Evolutionary conservation across 2,797 vertebrate genomes (phyloP).

Genomic region (Vultur gryphus): DNA sequence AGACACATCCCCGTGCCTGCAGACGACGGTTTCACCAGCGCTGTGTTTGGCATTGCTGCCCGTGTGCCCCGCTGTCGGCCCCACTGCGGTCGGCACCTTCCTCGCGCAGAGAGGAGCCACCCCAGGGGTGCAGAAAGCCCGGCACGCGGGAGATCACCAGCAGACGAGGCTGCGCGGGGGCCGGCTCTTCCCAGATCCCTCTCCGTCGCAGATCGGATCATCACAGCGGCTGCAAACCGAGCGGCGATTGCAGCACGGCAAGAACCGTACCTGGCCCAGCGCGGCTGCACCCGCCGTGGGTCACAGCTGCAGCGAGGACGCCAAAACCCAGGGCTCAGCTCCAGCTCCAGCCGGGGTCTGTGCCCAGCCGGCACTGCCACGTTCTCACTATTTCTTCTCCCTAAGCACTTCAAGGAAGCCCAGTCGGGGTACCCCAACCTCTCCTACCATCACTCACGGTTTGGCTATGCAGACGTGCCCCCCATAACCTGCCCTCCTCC

Average conservation of each 20-base stretch:
- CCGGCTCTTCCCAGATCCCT: background rate
- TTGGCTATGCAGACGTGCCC: background rate
- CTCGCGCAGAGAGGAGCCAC: accelerated
- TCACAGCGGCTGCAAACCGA: accelerated
- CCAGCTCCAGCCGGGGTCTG: background rate
- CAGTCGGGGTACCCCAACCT: background rate
- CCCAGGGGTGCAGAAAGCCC: background rate
- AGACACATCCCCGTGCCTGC: background rate
- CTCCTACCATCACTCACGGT: accelerated
- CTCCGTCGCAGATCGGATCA: accelerated
- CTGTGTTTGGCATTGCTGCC: background rate
- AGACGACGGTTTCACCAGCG: accelerated
- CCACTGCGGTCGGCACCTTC: accelerated
- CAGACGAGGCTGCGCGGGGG: accelerated
- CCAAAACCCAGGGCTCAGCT: background rate
- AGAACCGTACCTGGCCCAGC: background rate
- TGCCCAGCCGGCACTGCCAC: background rate
- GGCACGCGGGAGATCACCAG: background rate
- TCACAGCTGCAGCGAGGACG: background rate
- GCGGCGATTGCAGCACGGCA: background rate
- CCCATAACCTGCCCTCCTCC: background rate
- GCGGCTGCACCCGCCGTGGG: accelerated
- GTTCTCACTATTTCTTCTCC: background rate
- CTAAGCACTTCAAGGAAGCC: background rate
- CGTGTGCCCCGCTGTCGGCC: accelerated